Conservation (phyloP, 1,140 invertebrate species). For the Drosophila bifasciata region DNA sequence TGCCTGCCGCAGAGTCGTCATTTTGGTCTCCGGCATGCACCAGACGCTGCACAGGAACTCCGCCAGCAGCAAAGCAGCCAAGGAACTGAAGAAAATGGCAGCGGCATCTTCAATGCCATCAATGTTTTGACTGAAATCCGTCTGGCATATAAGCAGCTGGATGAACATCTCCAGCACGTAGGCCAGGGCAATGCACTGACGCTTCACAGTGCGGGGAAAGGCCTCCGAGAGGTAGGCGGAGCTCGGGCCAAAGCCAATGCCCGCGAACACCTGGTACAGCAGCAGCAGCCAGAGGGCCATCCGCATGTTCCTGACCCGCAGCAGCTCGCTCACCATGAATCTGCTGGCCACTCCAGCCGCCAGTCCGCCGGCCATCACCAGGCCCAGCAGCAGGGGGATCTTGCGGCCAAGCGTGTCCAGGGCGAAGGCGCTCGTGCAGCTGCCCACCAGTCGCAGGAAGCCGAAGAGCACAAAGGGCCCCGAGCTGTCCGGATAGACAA, state of each 20-base stretch:
- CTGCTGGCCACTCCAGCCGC: slow-evolving; percentile 55
- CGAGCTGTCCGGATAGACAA: slow-evolving; percentile 42
- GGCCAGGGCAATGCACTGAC: slow-evolving; percentile 57
- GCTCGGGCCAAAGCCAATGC: slow-evolving; percentile 60
- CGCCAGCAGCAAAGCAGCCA: slow-evolving; percentile 50
- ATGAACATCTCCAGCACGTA: slow-evolving; percentile 59
- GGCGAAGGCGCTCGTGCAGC: slow-evolving; percentile 42
- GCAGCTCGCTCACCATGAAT: slow-evolving; percentile 18
- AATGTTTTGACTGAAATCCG: slow-evolving; percentile 19
- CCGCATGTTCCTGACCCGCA: slow-evolving; percentile 21
- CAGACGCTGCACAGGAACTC: slow-evolving; percentile 55
- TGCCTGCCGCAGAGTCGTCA: slow-evolving; percentile 60
- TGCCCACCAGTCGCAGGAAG: slow-evolving; percentile 52
- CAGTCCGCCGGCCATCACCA: slow-evolving; percentile 50
- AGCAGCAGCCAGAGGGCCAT: slow-evolving; percentile 67
- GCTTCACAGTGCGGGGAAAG: slow-evolving; percentile 65
- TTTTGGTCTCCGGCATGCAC: slow-evolving; percentile 71
- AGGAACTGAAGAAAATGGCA: slow-evolving; percentile 47
- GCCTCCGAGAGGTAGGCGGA: slow-evolving; percentile 70
- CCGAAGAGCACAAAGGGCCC: slow-evolving; percentile 69
- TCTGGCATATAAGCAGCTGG: slow-evolving; percentile 45
- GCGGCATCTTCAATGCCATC: not conserved
- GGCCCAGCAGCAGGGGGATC: slow-evolving; percentile 53
- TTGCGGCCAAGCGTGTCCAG: slow-evolving; percentile 68
- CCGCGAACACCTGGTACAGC: slow-evolving; percentile 61